Base-by-base conservation (phyloP, 92 coral and sea anemone species). In the Actinernus sp. region DNA sequence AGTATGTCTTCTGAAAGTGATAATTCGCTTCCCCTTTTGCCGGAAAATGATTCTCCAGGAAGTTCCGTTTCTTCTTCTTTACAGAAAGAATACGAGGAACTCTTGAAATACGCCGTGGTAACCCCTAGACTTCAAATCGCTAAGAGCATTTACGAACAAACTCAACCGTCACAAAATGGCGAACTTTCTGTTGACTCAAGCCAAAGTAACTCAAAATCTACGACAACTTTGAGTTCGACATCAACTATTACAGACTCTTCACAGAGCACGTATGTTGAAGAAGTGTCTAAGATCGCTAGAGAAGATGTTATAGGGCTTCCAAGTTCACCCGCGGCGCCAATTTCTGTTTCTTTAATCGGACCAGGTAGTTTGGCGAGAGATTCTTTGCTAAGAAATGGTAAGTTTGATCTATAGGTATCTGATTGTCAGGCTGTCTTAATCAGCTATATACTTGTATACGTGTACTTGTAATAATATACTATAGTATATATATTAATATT, bases 41-140 rank as follows among this genome's bases (percentile, higher is more conserved):
- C 98, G 20, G 98, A 79, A 52, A 66, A 80, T 40, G 97, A 94
- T 75, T 94, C 98, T 36, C 95, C 88, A 0, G 98, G 98, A 24
- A 94, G 98, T 61, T 94, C 98, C 3, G 95, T 94, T 20, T 94
- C 98, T 29, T 83, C 97, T 33, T 87, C 98, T 21, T 39, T 94
- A 27, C 98, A 91, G 65, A 91, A 82, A 55, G 98, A 94, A 61
- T 94, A 94, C 77, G 98, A 94, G 63, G 98, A 94, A 49, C 90
- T 94, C 26, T 64, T 94, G 16, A 92, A 86, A 61, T 94, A 94
- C 58, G 98, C 98, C 25, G 97, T 94, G 40, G 98, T 94, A 6
- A 94, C 98, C 3, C 98, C 98, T 22, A 83, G 82, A 63, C 61
- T 94, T 17, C 86, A 79, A 47, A 61, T 94, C 2, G 73, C 89